Evolutionary conservation across 1,140 invertebrate species (phyloP), one percentile per base, ranked within the genome.

Genomic region (Listronotus oregonensis): DNA sequence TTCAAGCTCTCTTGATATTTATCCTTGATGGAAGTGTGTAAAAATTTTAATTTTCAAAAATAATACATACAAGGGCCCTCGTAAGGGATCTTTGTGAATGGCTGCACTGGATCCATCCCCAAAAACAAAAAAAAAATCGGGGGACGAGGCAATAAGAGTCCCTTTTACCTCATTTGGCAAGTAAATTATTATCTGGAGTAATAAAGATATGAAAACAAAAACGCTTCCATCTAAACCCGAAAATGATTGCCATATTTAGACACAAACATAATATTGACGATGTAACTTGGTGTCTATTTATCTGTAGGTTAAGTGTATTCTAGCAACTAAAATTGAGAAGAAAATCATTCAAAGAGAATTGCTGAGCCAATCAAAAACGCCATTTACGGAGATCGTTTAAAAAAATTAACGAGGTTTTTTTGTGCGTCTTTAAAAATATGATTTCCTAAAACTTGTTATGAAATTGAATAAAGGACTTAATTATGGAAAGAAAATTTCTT

Each of bases 31-130:
- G 68, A 67, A 69, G 66, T 56, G 44, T 8, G 8, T 12, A 39
- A 11, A 37, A 37, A 37, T 21, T 12, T 15, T 6, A 37, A 52
- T 51, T 34, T 12, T 34, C 71, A 62, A 61, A 71, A 75, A 71
- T 71, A 73, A 39, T 31, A 59, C 9, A 32, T 56, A 57, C 43
- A 54, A 72, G 72, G 72, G 71, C 71, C 79, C 75, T 71, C 72
- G 72, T 73, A 52, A 49, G 52, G 69, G 78, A 73, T 77, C 77
- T 66, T 68, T 73, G 80, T 80, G 80, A 81, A 81, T 82, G 80
- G 80, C 80, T 82, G 80, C 80, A 79, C 79, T 67, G 67, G 75
- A 78, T 77, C 77, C 72, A 51, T 27, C 64, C 70, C 70, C 62
- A n/a, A 27, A 47, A 42, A 51, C 46, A 39, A 37, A 52, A 68